phyloP scores from a whole-genome alignment of 2,113 vertebrate species.

The Sarotherodon lohbergeri region DNA sequence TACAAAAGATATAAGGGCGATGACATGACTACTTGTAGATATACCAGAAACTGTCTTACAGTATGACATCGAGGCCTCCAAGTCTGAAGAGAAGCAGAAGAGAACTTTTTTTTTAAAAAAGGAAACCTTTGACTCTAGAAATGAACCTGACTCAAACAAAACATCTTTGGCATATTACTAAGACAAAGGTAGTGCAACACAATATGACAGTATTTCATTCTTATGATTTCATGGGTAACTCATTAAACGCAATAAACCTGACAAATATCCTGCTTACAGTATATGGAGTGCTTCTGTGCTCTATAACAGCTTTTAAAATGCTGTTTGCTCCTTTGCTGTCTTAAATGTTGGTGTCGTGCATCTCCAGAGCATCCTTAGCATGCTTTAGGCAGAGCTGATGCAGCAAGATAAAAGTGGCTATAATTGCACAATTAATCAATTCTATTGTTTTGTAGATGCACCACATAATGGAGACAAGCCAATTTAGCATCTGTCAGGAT shows the following conservation, averaged over 20 bases:
- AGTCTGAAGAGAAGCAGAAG: background rate
- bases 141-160: background rate
- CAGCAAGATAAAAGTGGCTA: conserved; percentile 14
- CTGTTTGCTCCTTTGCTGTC: background rate
- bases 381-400: background rate
- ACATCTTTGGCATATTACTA: background rate
- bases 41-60: background rate
- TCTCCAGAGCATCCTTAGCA: conserved; percentile 15
- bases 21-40: background rate
- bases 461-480: conserved; percentile 30
- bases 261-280: background rate
- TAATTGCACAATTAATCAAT: conserved; percentile 65
- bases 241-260: background rate
- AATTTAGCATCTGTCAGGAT: conserved; percentile 55
- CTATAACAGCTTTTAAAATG: background rate
- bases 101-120: background rate
- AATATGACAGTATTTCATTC: background rate
- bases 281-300: background rate
- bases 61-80: background rate
- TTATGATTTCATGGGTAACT: background rate
- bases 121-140: background rate
- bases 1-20: background rate
- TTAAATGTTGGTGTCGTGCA: background rate
- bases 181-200: background rate
- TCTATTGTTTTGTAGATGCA: conserved; percentile 42